Base-by-base conservation (phyloP, 2,888 invertebrate genomes). In the Cheilosia variabilis region DNA sequence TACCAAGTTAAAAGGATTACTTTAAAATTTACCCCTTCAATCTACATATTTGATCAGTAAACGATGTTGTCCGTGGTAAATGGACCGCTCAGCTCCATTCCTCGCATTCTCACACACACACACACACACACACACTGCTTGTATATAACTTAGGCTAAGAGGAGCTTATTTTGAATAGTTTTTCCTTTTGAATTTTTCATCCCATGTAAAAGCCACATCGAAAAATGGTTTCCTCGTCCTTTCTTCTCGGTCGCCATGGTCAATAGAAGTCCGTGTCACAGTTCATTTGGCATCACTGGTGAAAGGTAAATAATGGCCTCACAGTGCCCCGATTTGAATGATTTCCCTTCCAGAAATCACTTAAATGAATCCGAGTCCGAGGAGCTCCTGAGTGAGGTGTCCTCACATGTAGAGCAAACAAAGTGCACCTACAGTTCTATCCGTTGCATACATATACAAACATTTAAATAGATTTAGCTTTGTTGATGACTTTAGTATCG, bases 21-120 rank as follows among this genome's bases (percentile, higher is more conserved):
- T 83, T 78, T 78, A 73, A 75, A 84, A 84, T 84, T 75, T 75
- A 80, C 80, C 69, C 77, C 72, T 75, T 53, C 68, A 84, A 84
- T 84, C 80, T 84, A 71, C 84, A 84, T 84, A 84, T 84, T 84
- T 84, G 84, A 84, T 84, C 84, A 84, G 84, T 47, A 79, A 84
- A 84, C 69, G 52, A 84, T 79, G 75, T 79, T 84, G 75, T 78
- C 73, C 55, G 62, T 83, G 83, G 60, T 68, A 50, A 83, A 83
- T 83, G 62, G 68, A 83, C 78, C 62, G 55, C 76, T 58, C n/a
- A 43, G 13, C 22, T 27, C 43, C 10, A 47, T 10, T 41, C 37
- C 10, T 37, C 37, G 5, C 27, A 0, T 34, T 27, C 63, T 41
- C 62, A 9, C 45, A n/a, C n/a, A n/a, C n/a, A n/a, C n/a, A n/a